phyloP scores from a whole-genome alignment of 2,797 vertebrate genomes.

The Parauchenoglanis ngamensis region DNA sequence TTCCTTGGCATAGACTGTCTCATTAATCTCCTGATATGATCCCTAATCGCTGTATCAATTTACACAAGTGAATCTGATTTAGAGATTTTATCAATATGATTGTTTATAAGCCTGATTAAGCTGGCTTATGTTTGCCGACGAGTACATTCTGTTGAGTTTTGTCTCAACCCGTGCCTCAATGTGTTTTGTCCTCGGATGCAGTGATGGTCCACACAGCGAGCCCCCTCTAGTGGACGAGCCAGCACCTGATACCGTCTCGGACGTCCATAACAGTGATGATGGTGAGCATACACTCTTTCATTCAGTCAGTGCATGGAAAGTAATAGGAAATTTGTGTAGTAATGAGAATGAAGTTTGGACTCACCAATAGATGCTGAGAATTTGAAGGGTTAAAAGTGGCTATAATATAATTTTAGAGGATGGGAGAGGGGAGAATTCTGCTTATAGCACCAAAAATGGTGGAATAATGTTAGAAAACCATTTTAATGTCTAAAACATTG shows the following conservation, averaged over 20 bases:
- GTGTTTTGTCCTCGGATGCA: slow-evolving; percentile 59
- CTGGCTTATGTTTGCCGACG: not conserved
- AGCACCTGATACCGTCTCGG: slow-evolving; percentile 79
- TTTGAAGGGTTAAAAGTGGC: not conserved
- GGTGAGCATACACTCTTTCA: slow-evolving; percentile 73
- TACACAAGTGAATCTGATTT: not conserved
- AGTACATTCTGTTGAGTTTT: not conserved
- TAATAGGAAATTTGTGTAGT: not conserved
- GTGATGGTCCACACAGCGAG: slow-evolving; percentile 91
- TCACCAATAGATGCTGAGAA: not conserved
- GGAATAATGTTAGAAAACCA: not conserved
- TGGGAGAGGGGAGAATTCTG: not conserved
- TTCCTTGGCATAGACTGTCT: not conserved
- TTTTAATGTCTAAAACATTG: not conserved
- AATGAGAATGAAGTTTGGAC: not conserved
- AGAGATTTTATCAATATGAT: not conserved
- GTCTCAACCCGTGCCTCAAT: not conserved
- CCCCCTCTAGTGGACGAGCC: slow-evolving; percentile 87
- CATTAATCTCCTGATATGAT: not conserved
- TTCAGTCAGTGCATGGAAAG: not conserved
- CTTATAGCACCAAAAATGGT: not conserved
- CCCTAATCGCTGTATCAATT: not conserved
- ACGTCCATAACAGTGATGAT: slow-evolving; percentile 90
- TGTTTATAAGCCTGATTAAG: not conserved
- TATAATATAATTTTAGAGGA: not conserved